A percentile compares a stretch with the other conserved stretches of the same genome.
Conservation (phyloP, 2,113 vertebrate species). For the Vireo altiloquus region DNA sequence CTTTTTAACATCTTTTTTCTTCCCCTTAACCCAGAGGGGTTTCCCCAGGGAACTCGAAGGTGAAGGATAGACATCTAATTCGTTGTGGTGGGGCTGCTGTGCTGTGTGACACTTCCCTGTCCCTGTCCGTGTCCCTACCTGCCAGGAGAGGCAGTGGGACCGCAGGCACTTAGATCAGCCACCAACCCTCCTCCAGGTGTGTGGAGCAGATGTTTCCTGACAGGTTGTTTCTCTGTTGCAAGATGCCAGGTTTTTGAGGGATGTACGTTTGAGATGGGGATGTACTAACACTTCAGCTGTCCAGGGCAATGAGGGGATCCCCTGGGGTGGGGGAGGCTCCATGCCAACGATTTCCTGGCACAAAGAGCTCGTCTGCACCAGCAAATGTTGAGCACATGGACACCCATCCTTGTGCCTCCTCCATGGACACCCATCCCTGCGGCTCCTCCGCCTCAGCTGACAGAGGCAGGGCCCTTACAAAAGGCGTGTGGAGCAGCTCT, state of each 20-base stretch:
- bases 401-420: neutral
- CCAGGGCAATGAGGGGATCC: accelerated
- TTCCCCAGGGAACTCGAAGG: accelerated
- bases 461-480: neutral
- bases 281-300: accelerated
- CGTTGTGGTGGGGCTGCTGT: accelerated
- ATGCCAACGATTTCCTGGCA: accelerated
- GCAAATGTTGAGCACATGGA: neutral
- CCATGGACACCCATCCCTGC: neutral
- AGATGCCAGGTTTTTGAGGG: neutral
- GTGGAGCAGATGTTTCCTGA: neutral
- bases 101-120: neutral
- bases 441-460: accelerated
- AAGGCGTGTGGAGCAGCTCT: neutral
- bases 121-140: neutral
- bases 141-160: neutral
- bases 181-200: neutral
- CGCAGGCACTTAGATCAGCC: accelerated
- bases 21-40: accelerated
- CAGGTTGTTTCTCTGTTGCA: neutral
- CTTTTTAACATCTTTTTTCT: neutral
- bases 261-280: accelerated
- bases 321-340: neutral
- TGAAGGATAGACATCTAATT: accelerated
- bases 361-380: neutral